Evolutionary conservation across 2,888 invertebrate genomes (phyloP).

Genomic region (Polyommatus iphigenia): DNA sequence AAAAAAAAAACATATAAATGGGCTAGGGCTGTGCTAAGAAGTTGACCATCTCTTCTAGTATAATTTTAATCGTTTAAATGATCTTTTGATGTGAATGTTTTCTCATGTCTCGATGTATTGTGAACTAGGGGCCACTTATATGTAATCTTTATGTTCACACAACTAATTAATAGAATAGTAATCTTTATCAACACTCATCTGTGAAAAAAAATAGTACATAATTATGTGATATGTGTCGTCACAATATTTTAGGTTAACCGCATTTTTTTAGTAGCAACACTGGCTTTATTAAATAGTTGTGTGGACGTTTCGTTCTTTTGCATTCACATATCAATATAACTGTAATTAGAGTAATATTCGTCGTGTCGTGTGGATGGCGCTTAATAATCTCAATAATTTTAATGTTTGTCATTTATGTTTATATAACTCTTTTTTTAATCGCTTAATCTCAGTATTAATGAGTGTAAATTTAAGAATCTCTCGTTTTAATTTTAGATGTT

Average conservation of each 20-base stretch:
- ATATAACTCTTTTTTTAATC: slow-evolving; percentile 43
- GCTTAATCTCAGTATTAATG: slow-evolving; percentile 35
- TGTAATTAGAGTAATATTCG: slow-evolving; percentile 57
- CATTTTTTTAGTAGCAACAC: slow-evolving; percentile 24
- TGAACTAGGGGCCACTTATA: slow-evolving; percentile 67
- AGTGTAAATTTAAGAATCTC: slow-evolving; percentile 25
- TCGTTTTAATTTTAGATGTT: slow-evolving; percentile 27
- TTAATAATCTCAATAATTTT: slow-evolving; percentile 38
- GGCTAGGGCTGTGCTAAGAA: neutral
- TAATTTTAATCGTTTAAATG: neutral
- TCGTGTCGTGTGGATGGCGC: slow-evolving; percentile 74
- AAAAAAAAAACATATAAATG: neutral
- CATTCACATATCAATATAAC: slow-evolving; percentile 70
- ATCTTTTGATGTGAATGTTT: slow-evolving; percentile 44
- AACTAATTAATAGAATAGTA: slow-evolving; percentile 36
- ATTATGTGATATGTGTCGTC: neutral
- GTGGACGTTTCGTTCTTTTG: slow-evolving; percentile 47
- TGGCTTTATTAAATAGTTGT: slow-evolving; percentile 34
- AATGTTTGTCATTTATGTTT: slow-evolving; percentile 36
- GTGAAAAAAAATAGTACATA: neutral
- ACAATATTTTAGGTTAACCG: neutral
- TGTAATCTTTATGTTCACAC: slow-evolving; percentile 47
- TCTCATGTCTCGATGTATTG: slow-evolving; percentile 44
- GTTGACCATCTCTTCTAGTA: neutral
- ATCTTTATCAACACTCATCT: neutral